Evolutionary conservation across 2,888 invertebrate species (phyloP).

Genomic region (Hirtodrosophila histrioides): DNA sequence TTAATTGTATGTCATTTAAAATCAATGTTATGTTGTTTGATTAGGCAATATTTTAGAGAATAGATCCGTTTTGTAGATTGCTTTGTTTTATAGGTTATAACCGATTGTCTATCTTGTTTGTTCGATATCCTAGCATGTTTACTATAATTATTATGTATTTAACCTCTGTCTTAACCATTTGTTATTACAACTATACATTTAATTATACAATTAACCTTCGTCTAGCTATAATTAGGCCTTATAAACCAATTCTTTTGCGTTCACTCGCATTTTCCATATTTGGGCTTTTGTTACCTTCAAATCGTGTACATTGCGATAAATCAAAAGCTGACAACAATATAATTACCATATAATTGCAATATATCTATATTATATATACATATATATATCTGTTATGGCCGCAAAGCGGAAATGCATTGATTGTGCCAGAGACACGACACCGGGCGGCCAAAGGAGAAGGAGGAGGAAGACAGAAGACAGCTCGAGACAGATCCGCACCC

Average conservation of each 20-base stretch:
- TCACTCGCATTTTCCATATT: constrained; percentile 32
- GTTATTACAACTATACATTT: background rate
- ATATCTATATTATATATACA: constrained; percentile 10
- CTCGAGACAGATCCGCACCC: constrained; percentile 38
- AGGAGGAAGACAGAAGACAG: background rate
- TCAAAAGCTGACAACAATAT: constrained; percentile 51
- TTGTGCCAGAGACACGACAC: constrained; percentile 43
- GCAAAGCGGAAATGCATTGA: constrained; percentile 74
- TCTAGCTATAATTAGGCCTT: constrained; percentile 21
- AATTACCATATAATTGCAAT: constrained; percentile 61
- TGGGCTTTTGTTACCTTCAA: constrained; percentile 24
- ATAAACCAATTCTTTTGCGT: constrained; percentile 19
- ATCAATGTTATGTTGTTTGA: too few species aligned
- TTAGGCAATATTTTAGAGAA: too few species aligned
- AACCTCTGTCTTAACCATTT: too few species aligned
- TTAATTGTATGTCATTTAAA: too few species aligned
- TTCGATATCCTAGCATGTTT: too few species aligned
- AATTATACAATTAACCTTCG: constrained; percentile 34
- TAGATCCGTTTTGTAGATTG: too few species aligned
- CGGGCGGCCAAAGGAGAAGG: background rate
- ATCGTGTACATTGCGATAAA: constrained; percentile 50
- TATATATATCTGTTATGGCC: constrained; percentile 23
- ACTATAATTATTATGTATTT: too few species aligned
- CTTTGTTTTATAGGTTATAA: too few species aligned
- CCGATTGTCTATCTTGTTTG: too few species aligned